phyloP scores from a whole-genome alignment of 2,113 vertebrate species.

The Rafetus swinhoei region DNA sequence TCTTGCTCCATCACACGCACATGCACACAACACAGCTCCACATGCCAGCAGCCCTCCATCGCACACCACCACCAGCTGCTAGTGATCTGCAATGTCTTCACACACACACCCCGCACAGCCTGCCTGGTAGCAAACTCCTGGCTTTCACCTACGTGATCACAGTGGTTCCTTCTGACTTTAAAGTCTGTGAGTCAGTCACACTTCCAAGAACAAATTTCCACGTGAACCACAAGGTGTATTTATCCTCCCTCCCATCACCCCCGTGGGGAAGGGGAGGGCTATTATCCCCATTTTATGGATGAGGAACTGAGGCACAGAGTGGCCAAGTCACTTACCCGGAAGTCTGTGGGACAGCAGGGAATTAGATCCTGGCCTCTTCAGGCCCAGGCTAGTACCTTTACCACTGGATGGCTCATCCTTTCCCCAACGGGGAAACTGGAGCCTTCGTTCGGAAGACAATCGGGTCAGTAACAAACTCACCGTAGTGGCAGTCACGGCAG shows the following conservation, averaged over 20 bases:
- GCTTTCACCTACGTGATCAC: neutral
- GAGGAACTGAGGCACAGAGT: neutral
- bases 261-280: no score
- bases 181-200: neutral
- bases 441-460: neutral
- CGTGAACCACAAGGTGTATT: neutral
- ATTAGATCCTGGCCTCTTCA: no score
- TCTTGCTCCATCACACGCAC: no score
- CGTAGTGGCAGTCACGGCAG: neutral
- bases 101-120: neutral
- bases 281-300: neutral
- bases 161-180: neutral
- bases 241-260: neutral
- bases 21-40: neutral
- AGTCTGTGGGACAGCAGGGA: neutral
- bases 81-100: neutral
- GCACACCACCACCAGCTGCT: neutral
- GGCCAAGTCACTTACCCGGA: neutral
- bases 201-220: neutral
- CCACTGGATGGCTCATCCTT: no score
- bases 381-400: no score
- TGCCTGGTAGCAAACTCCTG: no score
- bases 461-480: neutral
- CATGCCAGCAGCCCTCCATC: no score
- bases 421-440: no score